Evolutionary conservation across 2,888 invertebrate species (phyloP).

Genomic region (Smittia aterrima): DNA sequence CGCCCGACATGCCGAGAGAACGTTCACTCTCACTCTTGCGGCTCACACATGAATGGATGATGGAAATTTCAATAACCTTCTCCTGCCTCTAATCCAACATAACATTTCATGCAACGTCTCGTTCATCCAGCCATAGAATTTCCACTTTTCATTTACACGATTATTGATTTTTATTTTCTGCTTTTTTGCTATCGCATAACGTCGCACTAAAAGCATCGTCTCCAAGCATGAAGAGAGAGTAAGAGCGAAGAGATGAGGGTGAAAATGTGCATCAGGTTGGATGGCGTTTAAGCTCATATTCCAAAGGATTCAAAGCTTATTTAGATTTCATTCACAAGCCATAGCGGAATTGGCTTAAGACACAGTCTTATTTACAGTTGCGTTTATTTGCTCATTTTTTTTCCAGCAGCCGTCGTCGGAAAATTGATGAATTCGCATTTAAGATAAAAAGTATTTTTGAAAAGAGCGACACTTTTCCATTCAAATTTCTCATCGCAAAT

Average conservation of each 20-base stretch:
- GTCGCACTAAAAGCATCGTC: not conserved
- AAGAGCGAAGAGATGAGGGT: not conserved
- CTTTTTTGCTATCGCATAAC: not conserved
- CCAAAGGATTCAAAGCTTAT: not conserved
- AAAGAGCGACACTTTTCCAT: not conserved
- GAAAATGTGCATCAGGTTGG: slow-evolving; percentile 32
- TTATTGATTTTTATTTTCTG: slow-evolving; percentile 16
- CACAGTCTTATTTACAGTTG: slow-evolving; percentile 5
- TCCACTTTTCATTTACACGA: not conserved
- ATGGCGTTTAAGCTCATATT: not conserved
- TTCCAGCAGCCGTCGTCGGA: not conserved
- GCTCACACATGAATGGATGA: slow-evolving; percentile 6
- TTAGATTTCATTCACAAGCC: not conserved
- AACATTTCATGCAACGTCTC: slow-evolving; percentile 20
- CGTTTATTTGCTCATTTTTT: not conserved
- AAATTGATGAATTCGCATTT: not conserved
- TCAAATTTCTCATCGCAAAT: not conserved
- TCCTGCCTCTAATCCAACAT: not conserved
- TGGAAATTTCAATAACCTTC: slow-evolving; percentile 18
- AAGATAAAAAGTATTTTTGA: not conserved
- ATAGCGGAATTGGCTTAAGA: slow-evolving; percentile 23
- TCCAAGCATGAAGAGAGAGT: not conserved
- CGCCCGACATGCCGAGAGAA: not conserved
- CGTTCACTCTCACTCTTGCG: not conserved
- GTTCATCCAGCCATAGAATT: slow-evolving; percentile 12